These are phyloP conservation scores for Globodera rostochiensis DNA, from an alignment of 1,140 invertebrate genomes.

Conservation along the genomic window DNA sequence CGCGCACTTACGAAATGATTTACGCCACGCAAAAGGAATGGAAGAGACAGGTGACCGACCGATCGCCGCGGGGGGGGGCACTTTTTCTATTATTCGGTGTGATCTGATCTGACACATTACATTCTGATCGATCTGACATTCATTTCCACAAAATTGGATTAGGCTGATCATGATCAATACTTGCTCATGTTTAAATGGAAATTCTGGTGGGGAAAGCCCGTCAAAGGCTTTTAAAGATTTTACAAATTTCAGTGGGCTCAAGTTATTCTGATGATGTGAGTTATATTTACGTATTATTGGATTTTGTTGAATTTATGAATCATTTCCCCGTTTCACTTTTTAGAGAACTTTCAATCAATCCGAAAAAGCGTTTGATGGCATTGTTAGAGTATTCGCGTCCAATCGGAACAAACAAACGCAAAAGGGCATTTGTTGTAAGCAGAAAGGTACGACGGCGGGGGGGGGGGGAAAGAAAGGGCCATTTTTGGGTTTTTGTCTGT, in stretches of 20 bases:
- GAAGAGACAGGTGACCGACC: slow-evolving; percentile 80
- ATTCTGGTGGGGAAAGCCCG: too few relatives aligned
- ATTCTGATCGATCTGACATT: too few relatives aligned
- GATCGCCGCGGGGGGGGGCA: neutral
- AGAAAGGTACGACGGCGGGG: slow-evolving; percentile 70
- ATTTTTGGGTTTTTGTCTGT: neutral
- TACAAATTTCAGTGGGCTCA: slow-evolving; percentile 80
- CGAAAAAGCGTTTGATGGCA: slow-evolving; percentile 80
- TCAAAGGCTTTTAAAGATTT: too few relatives aligned
- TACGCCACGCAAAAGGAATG: slow-evolving; percentile 95
- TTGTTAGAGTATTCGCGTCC: slow-evolving; percentile 89
- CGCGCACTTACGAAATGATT: slow-evolving; percentile 93
- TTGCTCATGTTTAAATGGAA: too few relatives aligned
- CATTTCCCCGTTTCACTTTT: neutral
- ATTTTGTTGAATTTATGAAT: neutral
- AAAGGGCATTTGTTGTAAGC: slow-evolving; percentile 82
- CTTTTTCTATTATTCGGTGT: too few relatives aligned
- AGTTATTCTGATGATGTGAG: slow-evolving; percentile 84
- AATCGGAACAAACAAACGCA: slow-evolving; percentile 79
- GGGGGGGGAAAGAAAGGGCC: slow-evolving; percentile 16
- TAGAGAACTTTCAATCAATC: slow-evolving; percentile 83
- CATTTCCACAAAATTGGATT: too few relatives aligned
- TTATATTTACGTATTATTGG: neutral
- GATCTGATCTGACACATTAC: too few relatives aligned
- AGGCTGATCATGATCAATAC: too few relatives aligned